phyloP scores from a whole-genome alignment of 2,797 vertebrate species.

The Rhinella marina region DNA sequence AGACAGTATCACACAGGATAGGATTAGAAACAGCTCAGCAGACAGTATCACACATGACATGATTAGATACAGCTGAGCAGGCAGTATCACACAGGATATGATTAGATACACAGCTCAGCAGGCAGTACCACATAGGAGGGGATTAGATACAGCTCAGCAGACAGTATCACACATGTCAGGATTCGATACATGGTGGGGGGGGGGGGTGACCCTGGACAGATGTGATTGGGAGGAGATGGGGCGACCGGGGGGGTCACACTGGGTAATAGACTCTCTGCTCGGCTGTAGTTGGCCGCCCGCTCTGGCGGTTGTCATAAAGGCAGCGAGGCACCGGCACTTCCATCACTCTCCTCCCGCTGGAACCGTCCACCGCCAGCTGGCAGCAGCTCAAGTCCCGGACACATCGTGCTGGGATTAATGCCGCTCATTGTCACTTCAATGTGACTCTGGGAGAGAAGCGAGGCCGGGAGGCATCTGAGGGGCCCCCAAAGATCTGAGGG shows the following conservation, averaged over 20 bases:
- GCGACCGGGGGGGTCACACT: background rate
- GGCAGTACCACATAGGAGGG: too few species aligned
- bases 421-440: conserved; percentile 19
- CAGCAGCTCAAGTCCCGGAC: background rate
- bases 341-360: background rate
- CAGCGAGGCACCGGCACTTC: background rate
- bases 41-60: too few species aligned
- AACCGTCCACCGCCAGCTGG: conserved; percentile 1
- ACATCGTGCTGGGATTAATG: background rate
- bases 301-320: background rate
- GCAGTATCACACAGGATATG: too few species aligned
- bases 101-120: too few species aligned
- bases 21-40: too few species aligned
- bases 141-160: too few species aligned
- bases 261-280: conserved; percentile 4
- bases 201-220: background rate
- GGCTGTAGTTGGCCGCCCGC: background rate
- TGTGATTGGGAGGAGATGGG: background rate
- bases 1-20: too few species aligned
- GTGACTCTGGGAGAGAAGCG: conserved; percentile 7
- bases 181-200: too few species aligned
- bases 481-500: too few species aligned
- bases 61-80: too few species aligned
- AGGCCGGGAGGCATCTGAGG: background rate
- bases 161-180: too few species aligned